Evolutionary conservation across 2,888 invertebrate genomes (phyloP), one percentile per base, ranked within the genome.

Genomic region (Cryptus viduatorius): DNA sequence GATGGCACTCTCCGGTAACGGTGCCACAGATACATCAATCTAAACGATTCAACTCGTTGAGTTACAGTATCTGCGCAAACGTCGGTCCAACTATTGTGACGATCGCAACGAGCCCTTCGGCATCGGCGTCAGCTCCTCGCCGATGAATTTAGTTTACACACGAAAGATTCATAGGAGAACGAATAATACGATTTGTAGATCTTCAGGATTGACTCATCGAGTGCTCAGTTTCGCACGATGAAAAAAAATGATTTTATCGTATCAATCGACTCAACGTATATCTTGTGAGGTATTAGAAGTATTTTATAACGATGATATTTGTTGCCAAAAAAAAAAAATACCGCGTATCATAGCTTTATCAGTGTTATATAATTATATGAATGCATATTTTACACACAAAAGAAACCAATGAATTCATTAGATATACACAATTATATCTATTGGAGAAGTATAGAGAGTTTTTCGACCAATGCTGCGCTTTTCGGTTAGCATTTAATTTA

Each of bases 1-100:
- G 95, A 96, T 97, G 96, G 96, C 97, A 92, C 92, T 95, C 91
- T 92, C 94, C 84, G 93, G 93, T 79, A 92, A 92, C 79, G 90
- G 92, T 87, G 87, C 91, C 69, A 92, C 94, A 93, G 90, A 92
- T 73, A 88, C 89, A 65, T 87, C 88, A 71, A 88, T 88, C 77
- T 89, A 87, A 88, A 82, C 37, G 44, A 50, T n/a, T 31, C 19
- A 7, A 71, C n/a, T 71, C 37, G 72, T 53, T 24, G 19, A 44
- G 56, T 29, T 12, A 12, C 42, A n/a, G 24, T 44, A 75, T 59
- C 42, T n/a, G 19, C 31, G 44, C 16, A 37, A 69, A 59, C 37
- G 68, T 75, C 68, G 64, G 16, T 81, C 42, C 61, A 61, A 61
- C 56, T 44, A 64, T 64, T 64, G 42, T 12, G 24, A 64, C 64